Evolutionary conservation across 2,113 vertebrate genomes (phyloP).

Genomic region (Clarias magur): DNA sequence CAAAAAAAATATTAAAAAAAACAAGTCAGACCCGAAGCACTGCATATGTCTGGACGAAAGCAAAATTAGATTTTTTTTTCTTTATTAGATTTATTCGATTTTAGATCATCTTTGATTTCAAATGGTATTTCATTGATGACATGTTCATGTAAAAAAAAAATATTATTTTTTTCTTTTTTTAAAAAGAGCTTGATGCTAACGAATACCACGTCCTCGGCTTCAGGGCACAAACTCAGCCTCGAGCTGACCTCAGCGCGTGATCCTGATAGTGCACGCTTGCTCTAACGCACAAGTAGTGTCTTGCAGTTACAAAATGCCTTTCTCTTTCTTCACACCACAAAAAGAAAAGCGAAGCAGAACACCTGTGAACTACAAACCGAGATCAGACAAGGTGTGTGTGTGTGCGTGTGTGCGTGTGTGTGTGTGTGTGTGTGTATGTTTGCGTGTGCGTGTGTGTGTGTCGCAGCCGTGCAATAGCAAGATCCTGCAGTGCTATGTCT

Average conservation of each 20-base stretch:
- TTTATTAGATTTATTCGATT: not conserved
- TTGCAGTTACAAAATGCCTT: constrained; percentile 11
- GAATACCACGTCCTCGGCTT: not conserved
- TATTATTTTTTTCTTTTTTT: too few relatives aligned
- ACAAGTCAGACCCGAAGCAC: not conserved
- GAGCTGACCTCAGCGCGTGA: not conserved
- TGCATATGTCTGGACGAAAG: not conserved
- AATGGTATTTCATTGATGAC: too few relatives aligned
- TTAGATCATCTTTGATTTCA: not conserved
- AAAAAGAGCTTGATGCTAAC: not conserved
- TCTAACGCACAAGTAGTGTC: constrained; percentile 12
- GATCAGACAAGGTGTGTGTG: constrained; percentile 58
- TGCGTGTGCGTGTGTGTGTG: constrained; percentile 9
- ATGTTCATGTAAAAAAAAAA: not conserved
- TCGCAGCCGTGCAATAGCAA: constrained; percentile 40
- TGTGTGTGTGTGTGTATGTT: constrained; percentile 32
- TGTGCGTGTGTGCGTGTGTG: constrained; percentile 27
- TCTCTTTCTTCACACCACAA: constrained; percentile 45
- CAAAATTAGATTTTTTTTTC: not conserved
- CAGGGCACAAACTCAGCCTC: not conserved
- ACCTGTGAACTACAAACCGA: constrained; percentile 64
- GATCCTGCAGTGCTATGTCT: constrained; percentile 51
- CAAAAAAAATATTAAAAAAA: not conserved
- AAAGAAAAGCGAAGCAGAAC: constrained; percentile 55
- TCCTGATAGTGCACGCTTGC: not conserved